Base-by-base conservation (phyloP, 2,888 invertebrate genomes). In the Dusona sp. region DNA sequence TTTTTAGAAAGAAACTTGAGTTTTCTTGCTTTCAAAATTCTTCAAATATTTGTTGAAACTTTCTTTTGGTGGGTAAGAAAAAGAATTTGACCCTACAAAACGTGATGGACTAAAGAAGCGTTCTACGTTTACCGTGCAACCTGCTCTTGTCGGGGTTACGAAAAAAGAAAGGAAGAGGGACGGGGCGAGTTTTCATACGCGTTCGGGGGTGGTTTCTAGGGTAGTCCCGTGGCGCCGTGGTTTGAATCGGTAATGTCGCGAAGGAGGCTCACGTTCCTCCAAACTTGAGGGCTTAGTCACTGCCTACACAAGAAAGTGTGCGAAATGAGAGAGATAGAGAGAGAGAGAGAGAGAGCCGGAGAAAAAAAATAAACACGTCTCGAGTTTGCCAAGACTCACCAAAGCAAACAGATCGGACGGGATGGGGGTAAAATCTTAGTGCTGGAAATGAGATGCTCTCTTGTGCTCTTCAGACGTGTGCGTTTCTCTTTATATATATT, bases 341-440 rank as follows among this genome's bases (percentile, higher is more conserved):
- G 9, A 77, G 74, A 42, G 13, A 45, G 77, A 83, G 77, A 73
- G 74, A 87, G 42, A 61, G 13, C n/a, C n/a, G n/a, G n/a, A n/a
- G n/a, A n/a, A n/a, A 33, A 38, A 38, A 67, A 48, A 79, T 57
- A 29, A 84, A 84, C 75, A 57, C 75, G 87, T 79, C 57, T 75
- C 54, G 54, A 82, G 87, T 82, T 68, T 81, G 72, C 84, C 81
- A 45, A 79, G 84, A 81, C 81, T 84, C 73, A 65, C 86, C 78
- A 75, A 33, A 75, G 81, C 79, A 84, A 87, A 87, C 79, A 84
- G 86, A 84, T 86, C 80, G 78, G 79, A 85, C 78, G 61, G 64
- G 79, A 82, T 36, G 51, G 38, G 68, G 64, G 74, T 54, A 51
- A 82, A 83, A 85, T 85, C 77, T 74, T 82, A 38, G 82, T 51